Conservation (phyloP, 64 coral and sea anemone genomes). For the Stichodactyla helianthus region DNA sequence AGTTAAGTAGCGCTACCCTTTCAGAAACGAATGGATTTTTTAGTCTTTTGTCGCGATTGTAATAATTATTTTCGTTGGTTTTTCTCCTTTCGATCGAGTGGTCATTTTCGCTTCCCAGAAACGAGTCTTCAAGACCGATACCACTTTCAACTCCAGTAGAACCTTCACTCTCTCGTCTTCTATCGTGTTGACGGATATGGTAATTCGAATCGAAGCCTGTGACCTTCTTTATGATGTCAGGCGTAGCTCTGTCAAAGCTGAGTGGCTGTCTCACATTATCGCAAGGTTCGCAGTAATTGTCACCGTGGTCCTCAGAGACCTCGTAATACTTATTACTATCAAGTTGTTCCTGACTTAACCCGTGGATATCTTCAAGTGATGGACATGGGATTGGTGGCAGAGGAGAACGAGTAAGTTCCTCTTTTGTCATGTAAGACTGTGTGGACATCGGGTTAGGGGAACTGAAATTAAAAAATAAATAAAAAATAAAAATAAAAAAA, state of each 20-base stretch:
- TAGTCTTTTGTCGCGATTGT: neutral
- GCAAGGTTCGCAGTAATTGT: neutral
- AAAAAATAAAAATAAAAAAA: neutral
- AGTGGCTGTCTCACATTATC: neutral
- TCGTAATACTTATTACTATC: neutral
- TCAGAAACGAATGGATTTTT: neutral
- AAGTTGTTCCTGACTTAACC: neutral
- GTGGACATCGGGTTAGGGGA: neutral
- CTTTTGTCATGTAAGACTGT: neutral
- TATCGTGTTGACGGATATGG: neutral
- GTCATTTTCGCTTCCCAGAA: neutral
- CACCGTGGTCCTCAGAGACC: neutral
- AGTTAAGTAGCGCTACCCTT: neutral
- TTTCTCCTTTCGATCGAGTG: neutral
- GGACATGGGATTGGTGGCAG: conserved; percentile 10
- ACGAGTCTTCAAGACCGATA: conserved; percentile 5
- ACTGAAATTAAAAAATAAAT: neutral
- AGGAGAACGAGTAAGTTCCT: neutral
- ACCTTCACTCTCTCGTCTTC: neutral
- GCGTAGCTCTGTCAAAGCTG: neutral
- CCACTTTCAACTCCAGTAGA: conserved; percentile 30
- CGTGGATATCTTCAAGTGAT: conserved; percentile 14
- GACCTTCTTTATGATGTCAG: neutral
- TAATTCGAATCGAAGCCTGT: neutral
- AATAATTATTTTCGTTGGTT: neutral